Base-by-base conservation (phyloP, 2,797 vertebrate genomes). In the Hippocampus kuda region DNA sequence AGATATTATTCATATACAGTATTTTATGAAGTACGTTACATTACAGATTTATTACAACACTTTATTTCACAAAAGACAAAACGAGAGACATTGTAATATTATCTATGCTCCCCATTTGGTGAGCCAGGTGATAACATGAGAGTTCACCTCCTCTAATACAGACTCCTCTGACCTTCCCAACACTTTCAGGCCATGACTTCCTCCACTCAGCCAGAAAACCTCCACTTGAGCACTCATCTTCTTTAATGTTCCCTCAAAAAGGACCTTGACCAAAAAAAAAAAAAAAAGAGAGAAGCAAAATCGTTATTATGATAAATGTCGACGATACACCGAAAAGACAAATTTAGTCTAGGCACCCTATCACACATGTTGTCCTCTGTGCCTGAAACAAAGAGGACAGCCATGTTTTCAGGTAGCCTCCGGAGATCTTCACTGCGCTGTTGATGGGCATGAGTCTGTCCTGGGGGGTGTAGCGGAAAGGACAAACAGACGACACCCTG, bases 331-430 rank as follows among this genome's bases (percentile, higher is more conserved):
- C 9, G 12, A 27, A 41, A 66, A 49, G 18, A 75, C 4, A 60
- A 6, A 1, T 27, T 5, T 20, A n/a, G 7, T 1, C 15, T 48
- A 22, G 72, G 89, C 70, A 97, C 95, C 88, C 85, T 90, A 70
- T 94, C 89, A 89, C 95, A 98, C 95, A 98, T 94, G 75, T 92
- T 89, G 83, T 98, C 94, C 75, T 88, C 84, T 20, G 93, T 93
- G 72, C 95, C 95, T 0, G 94, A 98, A 70, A 98, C 87, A 84
- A 96, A 97, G 59, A 98, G 87, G 48, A 95, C 91, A 0, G 93
- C 89, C 66, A 88, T 83, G 67, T 82, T 85, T 61, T 90, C 73
- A 15, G 84, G 85, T 44, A 92, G 83, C n/a, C 51, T 77, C 70
- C 88, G 83, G 65, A 98, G 91, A 82, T 94, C 93, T 87, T 92